These are phyloP conservation scores for Idaea dimidiata DNA, from an alignment of 2,888 invertebrate species.

Conservation along the genomic window DNA sequence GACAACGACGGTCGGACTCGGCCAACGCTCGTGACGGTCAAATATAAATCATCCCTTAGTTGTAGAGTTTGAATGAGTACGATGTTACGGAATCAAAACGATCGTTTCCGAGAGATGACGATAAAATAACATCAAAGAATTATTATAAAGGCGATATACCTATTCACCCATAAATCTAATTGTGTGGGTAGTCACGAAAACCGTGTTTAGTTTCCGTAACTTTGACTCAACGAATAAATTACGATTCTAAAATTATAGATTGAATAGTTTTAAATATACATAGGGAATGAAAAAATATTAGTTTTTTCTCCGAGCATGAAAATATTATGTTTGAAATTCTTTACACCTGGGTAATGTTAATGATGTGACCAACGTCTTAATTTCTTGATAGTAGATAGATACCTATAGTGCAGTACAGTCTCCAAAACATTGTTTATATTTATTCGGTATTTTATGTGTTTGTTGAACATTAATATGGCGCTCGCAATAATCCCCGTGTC, in stretches of 20 bases:
- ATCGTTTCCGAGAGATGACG: neutral
- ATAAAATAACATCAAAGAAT: neutral
- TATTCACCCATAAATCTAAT: slow-evolving; percentile 57
- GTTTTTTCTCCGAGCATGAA: neutral
- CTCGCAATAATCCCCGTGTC: too few relatives aligned
- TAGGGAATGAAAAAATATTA: neutral
- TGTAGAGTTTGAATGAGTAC: neutral
- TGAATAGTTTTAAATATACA: neutral
- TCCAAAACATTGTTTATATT: too few relatives aligned
- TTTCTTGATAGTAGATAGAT: too few relatives aligned
- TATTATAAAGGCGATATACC: neutral
- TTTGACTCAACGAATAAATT: neutral
- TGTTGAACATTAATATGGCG: too few relatives aligned
- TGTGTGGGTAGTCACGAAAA: slow-evolving; percentile 58
- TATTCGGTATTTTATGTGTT: too few relatives aligned
- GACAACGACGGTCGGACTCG: too few relatives aligned
- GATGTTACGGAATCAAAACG: neutral
- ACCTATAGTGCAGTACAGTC: too few relatives aligned
- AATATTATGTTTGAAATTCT: neutral
- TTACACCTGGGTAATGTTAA: neutral
- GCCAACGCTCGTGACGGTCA: too few relatives aligned
- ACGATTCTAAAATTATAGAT: neutral
- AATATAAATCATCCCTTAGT: too few relatives aligned
- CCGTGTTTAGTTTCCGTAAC: slow-evolving; percentile 48
- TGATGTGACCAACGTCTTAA: neutral